phyloP scores from a whole-genome alignment of 1,140 invertebrate genomes.

The Zaprionus camerounensis region DNA sequence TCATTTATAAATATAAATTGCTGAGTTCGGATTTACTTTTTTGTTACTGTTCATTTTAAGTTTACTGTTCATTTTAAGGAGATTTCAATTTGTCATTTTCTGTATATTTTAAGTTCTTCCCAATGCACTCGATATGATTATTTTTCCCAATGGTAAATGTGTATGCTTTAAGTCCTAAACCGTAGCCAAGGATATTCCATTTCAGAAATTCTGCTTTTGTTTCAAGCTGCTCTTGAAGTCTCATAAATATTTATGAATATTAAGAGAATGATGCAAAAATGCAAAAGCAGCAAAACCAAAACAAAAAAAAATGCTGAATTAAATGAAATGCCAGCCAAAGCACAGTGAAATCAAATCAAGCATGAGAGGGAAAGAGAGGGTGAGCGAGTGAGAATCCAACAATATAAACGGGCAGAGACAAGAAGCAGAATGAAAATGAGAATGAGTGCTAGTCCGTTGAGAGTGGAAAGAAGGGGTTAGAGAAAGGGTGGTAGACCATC shows the following conservation, averaged over 20 bases:
- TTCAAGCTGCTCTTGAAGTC: conserved; percentile 14
- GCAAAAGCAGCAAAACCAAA: conserved; percentile 52
- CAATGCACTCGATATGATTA: conserved; percentile 45
- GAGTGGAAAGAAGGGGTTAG: not conserved
- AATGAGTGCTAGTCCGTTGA: not conserved
- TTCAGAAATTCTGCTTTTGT: conserved; percentile 31
- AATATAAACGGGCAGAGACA: not conserved
- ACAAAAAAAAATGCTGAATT: conserved; percentile 23
- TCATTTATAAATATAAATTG: not conserved
- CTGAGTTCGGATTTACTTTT: too few species aligned
- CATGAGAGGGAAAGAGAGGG: conserved; percentile 13
- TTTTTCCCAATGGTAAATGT: conserved; percentile 31
- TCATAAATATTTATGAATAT: conserved; percentile 77
- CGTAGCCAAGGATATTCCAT: conserved; percentile 2
- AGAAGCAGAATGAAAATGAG: conserved; percentile 12
- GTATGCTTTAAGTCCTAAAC: conserved; percentile 4
- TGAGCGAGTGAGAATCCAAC: not conserved
- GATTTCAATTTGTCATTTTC: conserved; percentile 45
- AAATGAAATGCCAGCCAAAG: conserved; percentile 36
- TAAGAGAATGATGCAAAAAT: conserved; percentile 60
- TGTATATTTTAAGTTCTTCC: not conserved
- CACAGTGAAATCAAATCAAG: conserved; percentile 70
- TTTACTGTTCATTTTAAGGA: conserved; percentile 34
- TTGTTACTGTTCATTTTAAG: not conserved
- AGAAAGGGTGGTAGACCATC: not conserved